These are phyloP conservation scores for Pseudopleuronectes americanus DNA, from an alignment of 2,797 vertebrate genomes.

Conservation along the genomic window DNA sequence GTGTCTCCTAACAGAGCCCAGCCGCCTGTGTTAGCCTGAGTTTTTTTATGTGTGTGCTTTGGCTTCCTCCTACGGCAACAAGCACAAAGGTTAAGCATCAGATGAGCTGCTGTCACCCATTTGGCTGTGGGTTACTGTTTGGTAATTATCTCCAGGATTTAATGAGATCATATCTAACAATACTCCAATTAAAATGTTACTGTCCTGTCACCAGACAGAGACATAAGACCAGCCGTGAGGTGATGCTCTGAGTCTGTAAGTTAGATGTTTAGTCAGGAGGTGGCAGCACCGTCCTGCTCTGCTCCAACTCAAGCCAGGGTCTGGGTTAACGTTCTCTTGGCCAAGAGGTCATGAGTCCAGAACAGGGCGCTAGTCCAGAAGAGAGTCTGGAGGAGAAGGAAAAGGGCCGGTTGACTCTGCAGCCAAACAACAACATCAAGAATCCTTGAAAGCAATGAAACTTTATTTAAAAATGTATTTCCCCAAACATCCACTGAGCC, in stretches of 20 bases:
- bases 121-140: too few species aligned
- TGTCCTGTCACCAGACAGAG: neutral
- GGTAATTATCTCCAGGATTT: too few species aligned
- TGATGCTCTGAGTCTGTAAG: neutral
- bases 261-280: conserved; percentile 35
- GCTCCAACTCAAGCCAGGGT: neutral
- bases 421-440: neutral
- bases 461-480: too few species aligned
- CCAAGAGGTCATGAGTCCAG: conserved; percentile 54
- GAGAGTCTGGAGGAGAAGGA: conserved; percentile 37
- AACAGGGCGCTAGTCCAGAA: conserved; percentile 65
- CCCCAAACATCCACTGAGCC: too few species aligned
- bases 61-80: too few species aligned
- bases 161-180: too few species aligned
- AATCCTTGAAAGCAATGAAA: neutral
- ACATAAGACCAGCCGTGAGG: neutral
- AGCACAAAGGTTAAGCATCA: too few species aligned
- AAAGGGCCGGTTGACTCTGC: conserved; percentile 22
- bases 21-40: too few species aligned
- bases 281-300: conserved; percentile 42
- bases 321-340: conserved; percentile 56
- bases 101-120: too few species aligned
- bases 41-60: too few species aligned
- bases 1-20: too few species aligned
- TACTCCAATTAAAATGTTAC: neutral